A percentile compares a stretch with the other conserved stretches of the same genome.
These are phyloP conservation scores for Argyresthia albistria DNA, from an alignment of 2,888 invertebrate genomes.

Conservation along the genomic window DNA sequence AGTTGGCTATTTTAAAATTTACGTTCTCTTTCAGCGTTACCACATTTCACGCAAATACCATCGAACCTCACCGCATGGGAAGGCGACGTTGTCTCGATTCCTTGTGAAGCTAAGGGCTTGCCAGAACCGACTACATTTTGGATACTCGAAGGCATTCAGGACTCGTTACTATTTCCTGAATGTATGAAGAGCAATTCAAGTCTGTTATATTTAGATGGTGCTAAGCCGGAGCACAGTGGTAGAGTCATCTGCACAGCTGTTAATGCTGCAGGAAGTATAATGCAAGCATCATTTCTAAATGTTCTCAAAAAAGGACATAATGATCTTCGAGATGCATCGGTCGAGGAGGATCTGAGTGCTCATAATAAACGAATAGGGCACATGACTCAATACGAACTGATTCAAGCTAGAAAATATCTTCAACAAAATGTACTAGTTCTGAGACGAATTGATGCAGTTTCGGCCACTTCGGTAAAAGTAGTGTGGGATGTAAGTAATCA, in stretches of 20 bases:
- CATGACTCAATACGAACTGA: slow-evolving; percentile 82
- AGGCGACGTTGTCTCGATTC: slow-evolving; percentile 90
- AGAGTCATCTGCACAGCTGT: slow-evolving; percentile 65
- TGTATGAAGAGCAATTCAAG: slow-evolving; percentile 63
- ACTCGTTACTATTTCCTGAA: slow-evolving; percentile 70
- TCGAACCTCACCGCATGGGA: slow-evolving; percentile 90
- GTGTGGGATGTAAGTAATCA: slow-evolving; percentile 82
- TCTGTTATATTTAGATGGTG: slow-evolving; percentile 58
- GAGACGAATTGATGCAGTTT: slow-evolving; percentile 75
- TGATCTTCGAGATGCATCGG: slow-evolving; percentile 40
- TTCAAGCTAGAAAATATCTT: slow-evolving; percentile 83
- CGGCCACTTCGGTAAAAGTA: slow-evolving; percentile 83
- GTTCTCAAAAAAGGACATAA: slow-evolving; percentile 57
- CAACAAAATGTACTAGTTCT: slow-evolving; percentile 87
- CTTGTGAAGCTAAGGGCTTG: slow-evolving; percentile 92
- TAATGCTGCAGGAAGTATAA: slow-evolving; percentile 63
- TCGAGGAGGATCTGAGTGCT: slow-evolving; percentile 37
- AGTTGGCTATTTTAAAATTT: background rate
- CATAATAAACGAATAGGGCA: slow-evolving; percentile 49
- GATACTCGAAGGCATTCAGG: slow-evolving; percentile 93
- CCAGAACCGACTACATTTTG: slow-evolving; percentile 96
- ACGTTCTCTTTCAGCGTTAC: slow-evolving; percentile 79
- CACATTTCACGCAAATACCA: slow-evolving; percentile 88
- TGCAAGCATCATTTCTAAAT: slow-evolving; percentile 64
- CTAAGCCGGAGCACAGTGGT: slow-evolving; percentile 55